Evolutionary conservation across 2,888 invertebrate species (phyloP), one percentile per base, ranked within the genome.

Genomic region (Drosophila colorata): DNA sequence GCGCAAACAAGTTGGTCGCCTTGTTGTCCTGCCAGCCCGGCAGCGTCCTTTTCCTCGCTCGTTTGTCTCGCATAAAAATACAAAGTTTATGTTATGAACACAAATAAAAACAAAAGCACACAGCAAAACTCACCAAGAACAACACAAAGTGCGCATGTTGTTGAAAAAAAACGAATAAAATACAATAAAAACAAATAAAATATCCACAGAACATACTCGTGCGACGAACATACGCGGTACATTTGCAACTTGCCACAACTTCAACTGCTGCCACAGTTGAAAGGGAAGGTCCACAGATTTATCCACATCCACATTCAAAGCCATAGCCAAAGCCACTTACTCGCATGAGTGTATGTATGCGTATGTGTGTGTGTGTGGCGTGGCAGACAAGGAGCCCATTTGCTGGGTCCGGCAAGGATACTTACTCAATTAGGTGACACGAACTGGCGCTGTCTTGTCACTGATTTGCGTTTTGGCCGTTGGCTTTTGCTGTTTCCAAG

Each of bases 21-120:
- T 69, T 66, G 61, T 63, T 76, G 79, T 82, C 72, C 76, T 80
- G 69, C 57, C 53, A 59, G 51, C 37, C 51, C 49, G 38, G 52
- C 64, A 14, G 44, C 59, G 40, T 71, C 56, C 55, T 60, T 59
- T 65, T 51, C 33, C 47, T 44, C 57, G 33, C 47, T 28, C 46
- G 52, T 59, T 69, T 63, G 65, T 74, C 65, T 69, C 76, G 64
- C 71, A 86, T 86, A 86, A 86, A 87, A 86, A 86, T 82, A 87
- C 85, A 86, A 86, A 87, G 76, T 87, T 86, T 86, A 86, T 87
- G 85, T 82, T 86, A 86, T 87, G 87, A 87, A 86, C 80, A 80
- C 82, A 87, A 87, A 85, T 78, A 80, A 85, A 85, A 82, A 82
- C 69, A 82, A 82, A 73, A 80, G 74, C 78, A 65, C 63, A 73